Percentiles rank a stretch among this genome's conserved stretches.
Evolutionary conservation across 2,113 vertebrate species (phyloP).

Genomic region (Oplegnathus fasciatus): DNA sequence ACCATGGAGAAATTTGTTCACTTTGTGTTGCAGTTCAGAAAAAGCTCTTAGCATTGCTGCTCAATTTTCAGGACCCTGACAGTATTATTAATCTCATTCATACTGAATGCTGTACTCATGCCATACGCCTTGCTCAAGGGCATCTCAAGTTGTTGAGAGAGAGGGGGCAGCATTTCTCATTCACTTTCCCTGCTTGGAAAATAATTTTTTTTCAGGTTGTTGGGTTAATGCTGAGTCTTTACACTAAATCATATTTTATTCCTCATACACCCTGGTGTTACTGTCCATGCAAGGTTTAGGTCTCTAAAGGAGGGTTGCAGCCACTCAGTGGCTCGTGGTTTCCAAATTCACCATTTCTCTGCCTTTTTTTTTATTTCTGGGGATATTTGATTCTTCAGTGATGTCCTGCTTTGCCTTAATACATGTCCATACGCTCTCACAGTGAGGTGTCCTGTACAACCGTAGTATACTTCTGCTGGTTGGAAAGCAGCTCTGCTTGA

Average conservation of each 20-base stretch:
- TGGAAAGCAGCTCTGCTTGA: background rate
- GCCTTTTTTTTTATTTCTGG: background rate
- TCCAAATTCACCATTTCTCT: background rate
- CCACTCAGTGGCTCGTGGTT: background rate
- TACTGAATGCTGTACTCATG: background rate
- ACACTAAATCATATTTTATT: background rate
- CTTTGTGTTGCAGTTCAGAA: constrained; percentile 48
- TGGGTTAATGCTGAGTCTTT: background rate
- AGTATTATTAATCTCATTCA: background rate
- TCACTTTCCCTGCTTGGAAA: background rate
- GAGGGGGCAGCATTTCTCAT: background rate
- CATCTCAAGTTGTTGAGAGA: background rate
- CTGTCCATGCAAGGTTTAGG: background rate
- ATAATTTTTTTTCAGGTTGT: background rate
- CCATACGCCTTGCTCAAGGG: constrained; percentile 15
- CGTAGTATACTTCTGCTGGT: background rate
- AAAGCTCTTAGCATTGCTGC: constrained; percentile 4
- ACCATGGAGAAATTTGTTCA: constrained; percentile 67
- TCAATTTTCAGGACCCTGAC: constrained; percentile 3
- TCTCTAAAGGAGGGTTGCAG: background rate
- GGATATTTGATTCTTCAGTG: background rate
- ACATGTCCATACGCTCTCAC: background rate
- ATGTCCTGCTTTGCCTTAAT: background rate
- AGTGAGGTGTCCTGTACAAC: background rate
- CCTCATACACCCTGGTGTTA: background rate